phyloP scores from a whole-genome alignment of 2,113 vertebrate genomes.

The Gymnobelideus leadbeateri region DNA sequence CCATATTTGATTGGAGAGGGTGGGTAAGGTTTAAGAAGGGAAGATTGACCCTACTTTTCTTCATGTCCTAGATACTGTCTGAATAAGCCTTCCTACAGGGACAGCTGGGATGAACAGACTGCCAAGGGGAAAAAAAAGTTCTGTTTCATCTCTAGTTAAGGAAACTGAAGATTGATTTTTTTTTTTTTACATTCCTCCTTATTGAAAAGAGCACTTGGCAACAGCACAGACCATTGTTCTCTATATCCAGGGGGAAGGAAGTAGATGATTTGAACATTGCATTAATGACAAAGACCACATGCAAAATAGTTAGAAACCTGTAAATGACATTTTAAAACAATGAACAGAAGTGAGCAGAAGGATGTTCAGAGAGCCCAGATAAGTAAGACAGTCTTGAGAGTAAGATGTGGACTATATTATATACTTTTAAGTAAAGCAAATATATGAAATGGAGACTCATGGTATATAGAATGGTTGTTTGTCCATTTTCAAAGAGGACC shows the following conservation, averaged over 20 bases:
- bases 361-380: background rate
- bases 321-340: background rate
- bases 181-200: slow-evolving; percentile 58
- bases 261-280: slow-evolving; percentile 55
- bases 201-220: slow-evolving; percentile 60
- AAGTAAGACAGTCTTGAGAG: background rate
- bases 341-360: background rate
- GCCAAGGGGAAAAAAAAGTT: slow-evolving; percentile 52
- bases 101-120: background rate
- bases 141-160: slow-evolving; percentile 42
- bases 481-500: background rate
- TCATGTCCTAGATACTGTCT: background rate
- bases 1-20: slow-evolving; percentile 36
- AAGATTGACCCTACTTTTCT: slow-evolving; percentile 19
- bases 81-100: slow-evolving; percentile 48
- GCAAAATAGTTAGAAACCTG: slow-evolving; percentile 51
- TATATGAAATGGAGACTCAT: background rate
- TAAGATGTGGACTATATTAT: background rate
- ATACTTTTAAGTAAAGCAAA: background rate
- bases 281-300: slow-evolving; percentile 66
- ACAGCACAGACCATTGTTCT: slow-evolving; percentile 66
- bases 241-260: slow-evolving; percentile 57
- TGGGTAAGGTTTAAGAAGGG: slow-evolving; percentile 29
- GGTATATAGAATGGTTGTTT: background rate
- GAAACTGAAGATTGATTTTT: slow-evolving; percentile 72